These are phyloP conservation scores for Actinostola sp. DNA, from an alignment of 92 coral and sea anemone genomes.

Conservation along the genomic window DNA sequence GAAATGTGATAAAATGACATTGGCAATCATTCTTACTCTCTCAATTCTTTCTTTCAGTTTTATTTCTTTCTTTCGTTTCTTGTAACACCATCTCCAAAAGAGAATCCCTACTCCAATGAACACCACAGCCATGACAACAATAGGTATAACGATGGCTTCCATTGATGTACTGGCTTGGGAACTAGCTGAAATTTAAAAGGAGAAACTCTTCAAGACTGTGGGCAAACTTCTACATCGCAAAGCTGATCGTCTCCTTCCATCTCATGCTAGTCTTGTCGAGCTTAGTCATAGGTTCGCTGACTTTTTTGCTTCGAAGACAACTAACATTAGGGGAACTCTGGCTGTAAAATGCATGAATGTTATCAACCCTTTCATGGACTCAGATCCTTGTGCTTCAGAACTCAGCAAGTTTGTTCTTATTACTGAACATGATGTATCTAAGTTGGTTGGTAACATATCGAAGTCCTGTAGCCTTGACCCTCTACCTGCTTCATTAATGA, in stretches of 20 bases:
- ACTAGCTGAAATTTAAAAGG: neutral
- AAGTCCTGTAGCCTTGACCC: too few species aligned
- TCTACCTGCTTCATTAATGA: too few species aligned
- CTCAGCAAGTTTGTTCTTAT: too few species aligned
- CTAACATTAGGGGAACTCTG: too few species aligned
- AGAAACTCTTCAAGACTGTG: too few species aligned
- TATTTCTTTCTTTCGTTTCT: conserved; percentile 9
- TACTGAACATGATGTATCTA: too few species aligned
- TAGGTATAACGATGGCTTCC: conserved; percentile 15
- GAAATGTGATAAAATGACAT: neutral
- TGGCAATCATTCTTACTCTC: conserved; percentile 10
- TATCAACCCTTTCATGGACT: too few species aligned
- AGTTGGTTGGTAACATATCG: too few species aligned
- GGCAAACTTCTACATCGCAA: too few species aligned
- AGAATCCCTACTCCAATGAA: neutral
- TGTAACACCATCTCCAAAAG: conserved; percentile 35
- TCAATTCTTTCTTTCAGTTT: neutral
- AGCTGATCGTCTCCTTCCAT: neutral
- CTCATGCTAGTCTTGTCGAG: neutral
- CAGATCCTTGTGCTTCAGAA: too few species aligned
- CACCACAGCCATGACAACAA: conserved; percentile 8
- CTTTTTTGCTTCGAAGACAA: neutral
- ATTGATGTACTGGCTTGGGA: conserved; percentile 1
- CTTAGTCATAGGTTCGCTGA: neutral
- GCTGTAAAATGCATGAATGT: too few species aligned